These are phyloP conservation scores for Meloidogyne exigua DNA, from an alignment of 1,140 invertebrate genomes.

Conservation along the genomic window DNA sequence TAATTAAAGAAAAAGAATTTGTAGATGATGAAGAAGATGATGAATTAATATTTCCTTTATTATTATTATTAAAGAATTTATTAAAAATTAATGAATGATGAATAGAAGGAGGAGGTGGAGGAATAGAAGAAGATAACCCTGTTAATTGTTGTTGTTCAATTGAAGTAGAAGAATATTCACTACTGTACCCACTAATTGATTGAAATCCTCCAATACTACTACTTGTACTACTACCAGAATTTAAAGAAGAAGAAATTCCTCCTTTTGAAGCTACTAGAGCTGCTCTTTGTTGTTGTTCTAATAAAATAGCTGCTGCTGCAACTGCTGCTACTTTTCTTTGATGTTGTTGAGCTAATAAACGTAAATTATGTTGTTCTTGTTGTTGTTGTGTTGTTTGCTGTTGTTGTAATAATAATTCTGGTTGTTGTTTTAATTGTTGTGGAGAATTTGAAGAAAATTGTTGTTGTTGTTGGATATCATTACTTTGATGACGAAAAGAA, in stretches of 20 bases:
- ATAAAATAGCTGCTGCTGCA: background rate
- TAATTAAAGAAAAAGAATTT: background rate
- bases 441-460: background rate
- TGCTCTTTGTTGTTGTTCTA: background rate
- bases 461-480: background rate
- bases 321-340: conserved; percentile 1
- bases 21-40: background rate
- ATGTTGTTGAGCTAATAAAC: conserved; percentile 4
- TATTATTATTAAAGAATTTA: background rate
- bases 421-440: background rate
- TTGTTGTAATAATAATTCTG: conserved; percentile 16
- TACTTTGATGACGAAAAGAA: background rate
- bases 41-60: too few relatives aligned
- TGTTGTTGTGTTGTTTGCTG: background rate
- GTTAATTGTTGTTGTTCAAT: conserved; percentile 5
- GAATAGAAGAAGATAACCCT: background rate
- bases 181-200: background rate
- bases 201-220: background rate
- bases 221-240: background rate
- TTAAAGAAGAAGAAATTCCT: background rate
- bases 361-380: background rate
- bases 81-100: background rate
- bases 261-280: background rate
- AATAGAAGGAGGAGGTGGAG: background rate
- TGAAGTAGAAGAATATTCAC: background rate